Base-by-base conservation (phyloP, 1,140 invertebrate species). In the Drosophila asahinai region DNA sequence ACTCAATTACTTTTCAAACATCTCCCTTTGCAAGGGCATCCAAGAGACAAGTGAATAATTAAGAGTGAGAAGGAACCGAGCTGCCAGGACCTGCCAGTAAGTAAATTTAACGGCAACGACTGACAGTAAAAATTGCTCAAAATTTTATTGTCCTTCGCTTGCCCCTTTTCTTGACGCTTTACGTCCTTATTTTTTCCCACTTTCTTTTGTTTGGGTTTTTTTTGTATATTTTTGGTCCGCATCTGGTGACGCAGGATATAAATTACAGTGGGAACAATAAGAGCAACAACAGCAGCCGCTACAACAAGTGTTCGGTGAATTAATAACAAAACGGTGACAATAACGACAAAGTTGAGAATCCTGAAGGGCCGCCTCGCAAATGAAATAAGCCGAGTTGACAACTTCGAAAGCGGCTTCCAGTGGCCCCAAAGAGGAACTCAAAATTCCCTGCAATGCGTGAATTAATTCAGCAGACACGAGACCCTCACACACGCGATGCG, bases 381-480 rank as follows among this genome's bases (percentile, higher is more conserved):
- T 83, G 77, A 89, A 89, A 89, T 87, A 81, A 89, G 81, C 77
- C 84, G 80, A 80, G 86, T 81, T 90, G 75, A 90, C 86, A 90
- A 90, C 78, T 81, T 84, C 47, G 47, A 54, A 45, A 68, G 71
- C 59, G 63, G 43, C 59, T 55, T 58, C 36, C 49, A 27, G 48
- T 36, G 36, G 40, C 38, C 57, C 47, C 42, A 45, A 72, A 58
- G 48, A 57, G 45, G 22, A 79, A 72, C 76, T 79, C 55, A 60
- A 64, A 66, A 49, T 60, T 59, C 45, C 17, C 78, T 77, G 72
- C 77, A 80, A 66, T 80, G 72, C 67, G 75, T 78, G 81, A 89
- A 86, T 86, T 89, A 89, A 89, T 80, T 86, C 83, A 68, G 61
- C 67, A 82, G 59, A 71, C 65, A 63, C 55, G 40, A 43, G 51